A percentile compares a stretch with the other conserved stretches of the same genome.
Evolutionary conservation across 2,888 invertebrate genomes (phyloP).

Genomic region (Anarsia innoxiella): DNA sequence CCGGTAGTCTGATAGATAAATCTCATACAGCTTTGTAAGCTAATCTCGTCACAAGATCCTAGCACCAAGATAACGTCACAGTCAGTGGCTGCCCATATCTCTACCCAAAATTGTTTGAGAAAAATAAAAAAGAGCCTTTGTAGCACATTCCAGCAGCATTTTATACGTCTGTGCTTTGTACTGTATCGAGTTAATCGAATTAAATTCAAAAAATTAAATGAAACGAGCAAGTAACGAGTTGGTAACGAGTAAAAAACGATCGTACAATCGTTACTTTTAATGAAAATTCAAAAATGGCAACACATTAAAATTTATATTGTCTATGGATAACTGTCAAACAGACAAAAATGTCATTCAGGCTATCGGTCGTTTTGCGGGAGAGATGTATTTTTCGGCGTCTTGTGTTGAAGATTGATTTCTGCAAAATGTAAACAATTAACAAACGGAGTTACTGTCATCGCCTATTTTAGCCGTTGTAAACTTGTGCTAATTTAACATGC

Average conservation of each 20-base stretch:
- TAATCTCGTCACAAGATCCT: too few relatives aligned
- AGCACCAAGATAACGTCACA: too few relatives aligned
- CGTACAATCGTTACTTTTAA: not conserved
- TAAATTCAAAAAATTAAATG: too few relatives aligned
- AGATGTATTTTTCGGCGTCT: constrained; percentile 35
- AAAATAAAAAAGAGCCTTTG: too few relatives aligned
- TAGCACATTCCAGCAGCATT: too few relatives aligned
- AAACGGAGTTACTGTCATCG: constrained; percentile 7
- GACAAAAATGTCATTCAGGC: constrained; percentile 18
- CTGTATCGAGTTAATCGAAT: too few relatives aligned
- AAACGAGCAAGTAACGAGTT: too few relatives aligned
- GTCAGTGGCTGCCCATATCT: too few relatives aligned
- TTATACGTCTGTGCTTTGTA: too few relatives aligned
- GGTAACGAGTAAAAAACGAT: constrained; percentile 5
- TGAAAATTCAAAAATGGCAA: not conserved
- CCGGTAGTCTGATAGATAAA: too few relatives aligned
- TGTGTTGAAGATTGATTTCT: constrained; percentile 30
- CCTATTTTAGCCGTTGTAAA: not conserved
- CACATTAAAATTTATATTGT: constrained; percentile 2
- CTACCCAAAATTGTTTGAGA: too few relatives aligned
- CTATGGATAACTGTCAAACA: constrained; percentile 3
- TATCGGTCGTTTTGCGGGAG: constrained; percentile 18
- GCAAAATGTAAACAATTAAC: constrained; percentile 32
- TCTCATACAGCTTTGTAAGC: too few relatives aligned
- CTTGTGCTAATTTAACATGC: constrained; percentile 39